Evolutionary conservation across 2,113 vertebrate genomes (phyloP).

Genomic region (Meriones unguiculatus): DNA sequence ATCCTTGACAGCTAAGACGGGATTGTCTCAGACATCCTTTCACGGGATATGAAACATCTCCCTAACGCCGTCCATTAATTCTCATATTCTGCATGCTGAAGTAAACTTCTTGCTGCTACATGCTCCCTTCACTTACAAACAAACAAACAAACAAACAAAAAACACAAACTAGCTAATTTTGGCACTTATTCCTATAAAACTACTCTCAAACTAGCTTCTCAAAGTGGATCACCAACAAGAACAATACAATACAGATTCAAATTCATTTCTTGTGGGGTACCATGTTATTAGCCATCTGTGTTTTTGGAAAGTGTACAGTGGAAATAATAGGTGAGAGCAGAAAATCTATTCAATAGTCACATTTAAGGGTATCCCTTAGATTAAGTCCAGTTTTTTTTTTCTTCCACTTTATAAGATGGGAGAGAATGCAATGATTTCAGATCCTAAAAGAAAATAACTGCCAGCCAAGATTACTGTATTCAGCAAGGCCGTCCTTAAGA

Average conservation of each 20-base stretch:
- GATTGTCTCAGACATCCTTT: not conserved
- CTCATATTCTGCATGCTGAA: not conserved
- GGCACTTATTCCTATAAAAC: not conserved
- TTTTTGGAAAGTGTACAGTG: not conserved
- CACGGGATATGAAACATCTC: not conserved
- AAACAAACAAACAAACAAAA: not conserved
- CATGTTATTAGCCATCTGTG: not conserved
- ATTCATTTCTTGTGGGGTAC: too few species aligned
- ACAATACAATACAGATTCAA: too few species aligned
- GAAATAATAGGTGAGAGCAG: not conserved
- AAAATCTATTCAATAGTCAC: not conserved
- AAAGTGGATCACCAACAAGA: not conserved
- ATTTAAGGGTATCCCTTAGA: not conserved
- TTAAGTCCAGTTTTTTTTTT: not conserved
- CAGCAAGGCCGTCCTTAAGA: not conserved
- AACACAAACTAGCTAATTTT: not conserved
- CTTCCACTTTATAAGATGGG: not conserved
- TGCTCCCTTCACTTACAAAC: not conserved
- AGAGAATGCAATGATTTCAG: not conserved
- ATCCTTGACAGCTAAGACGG: not conserved
- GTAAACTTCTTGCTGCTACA: not conserved
- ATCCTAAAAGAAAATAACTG: not conserved
- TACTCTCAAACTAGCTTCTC: not conserved
- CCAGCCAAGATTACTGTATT: not conserved
- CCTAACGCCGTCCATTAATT: not conserved